Evolutionary conservation across 2,797 vertebrate species (phyloP), one percentile per base, ranked within the genome.

Genomic region (Gouania willdenowi): DNA sequence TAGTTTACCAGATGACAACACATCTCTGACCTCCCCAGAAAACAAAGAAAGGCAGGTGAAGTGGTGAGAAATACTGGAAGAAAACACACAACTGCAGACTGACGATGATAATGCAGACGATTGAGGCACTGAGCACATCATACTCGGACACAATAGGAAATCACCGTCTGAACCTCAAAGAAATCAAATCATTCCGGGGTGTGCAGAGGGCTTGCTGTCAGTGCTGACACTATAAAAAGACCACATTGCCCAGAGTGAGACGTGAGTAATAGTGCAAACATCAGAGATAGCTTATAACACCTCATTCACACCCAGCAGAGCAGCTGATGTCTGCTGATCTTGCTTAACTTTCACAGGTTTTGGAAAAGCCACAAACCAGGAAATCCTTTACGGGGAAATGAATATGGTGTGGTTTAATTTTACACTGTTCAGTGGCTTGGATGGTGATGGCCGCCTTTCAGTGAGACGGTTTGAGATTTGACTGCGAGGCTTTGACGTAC

Each of bases 171-270:
- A 59, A 60, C 57, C 74, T 77, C 46, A 71, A 60, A 61, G 42
- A 56, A 71, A 72, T 73, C 45, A 51, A 54, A 68, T 74, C 49
- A 45, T 56, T 43, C 2, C 4, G n/a, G n/a, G n/a, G n/a, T n/a
- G 2, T 31, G 54, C 21, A 13, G 36, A 50, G 40, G 26, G 43
- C 16, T 23, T 13, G 24, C 47, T 52, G 71, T 69, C 74, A 57
- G 66, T 28, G 5, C 33, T 0, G 37, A 12, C 27, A 43, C 72
- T 81, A 79, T 68, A 76, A 75, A 78, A 76, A 84, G 67, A 46
- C 27, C 36, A 40, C 30, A 22, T 37, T 24, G 16, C 34, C 47
- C 40, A 43, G 53, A 56, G 35, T 12, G 60, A 58, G 60, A 52
- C 26, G 28, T 39, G 45, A 59, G 46, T 41, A 48, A 59, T 16